Evolutionary conservation across 2,113 vertebrate genomes (phyloP).

Genomic region (Telmatochromis sp.): DNA sequence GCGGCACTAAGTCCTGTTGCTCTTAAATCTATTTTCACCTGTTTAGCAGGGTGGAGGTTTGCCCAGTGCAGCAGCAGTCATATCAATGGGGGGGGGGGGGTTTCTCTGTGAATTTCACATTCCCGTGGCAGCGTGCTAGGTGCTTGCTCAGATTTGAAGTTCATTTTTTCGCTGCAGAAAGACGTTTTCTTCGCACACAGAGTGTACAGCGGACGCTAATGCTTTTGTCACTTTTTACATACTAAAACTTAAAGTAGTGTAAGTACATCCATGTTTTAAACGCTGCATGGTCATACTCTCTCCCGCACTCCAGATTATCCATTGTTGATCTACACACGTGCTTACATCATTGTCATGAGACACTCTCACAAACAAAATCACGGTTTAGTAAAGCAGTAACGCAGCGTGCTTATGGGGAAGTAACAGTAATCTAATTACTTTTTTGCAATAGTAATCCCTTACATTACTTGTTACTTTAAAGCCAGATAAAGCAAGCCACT

Average conservation of each 20-base stretch:
- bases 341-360: not conserved
- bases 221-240: not conserved
- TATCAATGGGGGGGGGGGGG: not conserved
- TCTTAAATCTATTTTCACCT: not conserved
- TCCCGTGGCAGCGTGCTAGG: not conserved
- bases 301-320: not conserved
- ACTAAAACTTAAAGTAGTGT: not conserved
- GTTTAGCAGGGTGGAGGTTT: not conserved
- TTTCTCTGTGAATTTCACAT: not conserved
- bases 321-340: not conserved
- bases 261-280: not conserved
- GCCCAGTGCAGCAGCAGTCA: not conserved
- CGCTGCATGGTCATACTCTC: not conserved
- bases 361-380: not conserved
- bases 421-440: not conserved
- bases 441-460: not conserved
- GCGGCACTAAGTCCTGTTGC: not conserved
- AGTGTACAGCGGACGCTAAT: not conserved
- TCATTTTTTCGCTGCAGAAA: not conserved
- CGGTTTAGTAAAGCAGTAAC: not conserved
- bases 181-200: not conserved
- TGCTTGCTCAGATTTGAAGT: not conserved
- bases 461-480: not conserved
- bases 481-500: not conserved
- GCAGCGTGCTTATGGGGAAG: not conserved